Percentiles rank a stretch among this genome's conserved stretches.
Evolutionary conservation across 2,888 invertebrate genomes (phyloP).

Genomic region (Drosophila mimetica): DNA sequence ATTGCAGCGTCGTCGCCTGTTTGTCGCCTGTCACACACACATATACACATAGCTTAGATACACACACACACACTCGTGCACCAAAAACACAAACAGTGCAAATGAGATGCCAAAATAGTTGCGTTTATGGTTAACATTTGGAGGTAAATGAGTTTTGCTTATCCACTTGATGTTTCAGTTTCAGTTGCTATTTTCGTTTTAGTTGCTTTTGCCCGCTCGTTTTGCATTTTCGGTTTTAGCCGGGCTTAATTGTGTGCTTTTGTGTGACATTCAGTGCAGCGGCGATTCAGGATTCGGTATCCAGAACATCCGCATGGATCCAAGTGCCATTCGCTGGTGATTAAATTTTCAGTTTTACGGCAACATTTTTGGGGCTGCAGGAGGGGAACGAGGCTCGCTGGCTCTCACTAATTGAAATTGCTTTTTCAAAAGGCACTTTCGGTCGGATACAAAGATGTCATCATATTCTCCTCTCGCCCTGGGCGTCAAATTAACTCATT

Average conservation of each 20-base stretch:
- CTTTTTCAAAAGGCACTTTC: slow-evolving; percentile 70
- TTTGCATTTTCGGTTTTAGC: slow-evolving; percentile 46
- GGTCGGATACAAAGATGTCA: slow-evolving; percentile 61
- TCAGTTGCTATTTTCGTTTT: slow-evolving; percentile 35
- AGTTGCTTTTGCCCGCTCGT: slow-evolving; percentile 20
- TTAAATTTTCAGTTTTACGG: slow-evolving; percentile 66
- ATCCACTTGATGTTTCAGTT: slow-evolving; percentile 42
- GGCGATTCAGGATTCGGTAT: background rate
- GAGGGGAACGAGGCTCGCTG: slow-evolving; percentile 7
- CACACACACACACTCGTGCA: background rate
- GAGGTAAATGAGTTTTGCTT: slow-evolving; percentile 65
- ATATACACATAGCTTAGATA: background rate
- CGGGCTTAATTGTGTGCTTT: slow-evolving; percentile 64
- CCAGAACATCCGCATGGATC: slow-evolving; percentile 49
- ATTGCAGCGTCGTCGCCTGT: slow-evolving; percentile 55
- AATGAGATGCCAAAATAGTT: slow-evolving; percentile 75
- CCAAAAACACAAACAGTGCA: slow-evolving; percentile 33
- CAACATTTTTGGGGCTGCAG: slow-evolving; percentile 18
- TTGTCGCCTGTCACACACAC: slow-evolving; percentile 55
- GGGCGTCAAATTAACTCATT: slow-evolving; percentile 75
- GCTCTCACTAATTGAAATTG: slow-evolving; percentile 72
- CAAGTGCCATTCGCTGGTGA: slow-evolving; percentile 59
- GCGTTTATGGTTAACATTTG: slow-evolving; percentile 63
- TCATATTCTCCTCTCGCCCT: slow-evolving; percentile 31
- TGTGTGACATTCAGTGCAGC: slow-evolving; percentile 39